Evolutionary conservation across 2,113 vertebrate species (phyloP).

Genomic region (Odontophorus gujanensis): DNA sequence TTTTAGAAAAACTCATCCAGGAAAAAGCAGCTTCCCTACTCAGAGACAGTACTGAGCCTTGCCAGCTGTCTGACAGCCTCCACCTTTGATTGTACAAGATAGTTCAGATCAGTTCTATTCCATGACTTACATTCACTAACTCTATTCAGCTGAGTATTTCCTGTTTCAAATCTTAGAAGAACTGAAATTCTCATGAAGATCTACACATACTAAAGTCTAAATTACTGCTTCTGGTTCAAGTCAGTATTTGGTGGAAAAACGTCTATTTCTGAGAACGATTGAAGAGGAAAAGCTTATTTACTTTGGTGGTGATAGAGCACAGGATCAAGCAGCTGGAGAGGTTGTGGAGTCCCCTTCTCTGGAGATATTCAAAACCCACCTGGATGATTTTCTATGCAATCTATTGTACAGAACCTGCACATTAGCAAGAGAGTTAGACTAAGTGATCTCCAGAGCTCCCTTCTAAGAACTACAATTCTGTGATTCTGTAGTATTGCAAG

Average conservation of each 20-base stretch:
- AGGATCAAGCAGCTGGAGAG: neutral
- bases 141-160: neutral
- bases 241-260: too few species aligned
- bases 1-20: neutral
- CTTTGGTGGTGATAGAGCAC: neutral
- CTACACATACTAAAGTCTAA: neutral
- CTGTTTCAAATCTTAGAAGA: neutral
- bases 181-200: neutral
- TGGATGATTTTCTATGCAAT: neutral
- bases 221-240: neutral
- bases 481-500: neutral
- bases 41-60: neutral
- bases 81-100: neutral
- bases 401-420: neutral
- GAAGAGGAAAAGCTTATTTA: neutral
- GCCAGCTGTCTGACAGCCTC: neutral
- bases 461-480: neutral
- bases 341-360: neutral
- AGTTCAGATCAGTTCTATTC: neutral
- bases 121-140: neutral
- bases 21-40: neutral
- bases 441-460: neutral
- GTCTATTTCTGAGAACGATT: neutral
- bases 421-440: neutral
- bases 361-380: neutral